Percentiles rank a stretch among this genome's conserved stretches.
These are phyloP conservation scores for Argopecten irradians DNA, from an alignment of 1,140 invertebrate species.

Conservation along the genomic window DNA sequence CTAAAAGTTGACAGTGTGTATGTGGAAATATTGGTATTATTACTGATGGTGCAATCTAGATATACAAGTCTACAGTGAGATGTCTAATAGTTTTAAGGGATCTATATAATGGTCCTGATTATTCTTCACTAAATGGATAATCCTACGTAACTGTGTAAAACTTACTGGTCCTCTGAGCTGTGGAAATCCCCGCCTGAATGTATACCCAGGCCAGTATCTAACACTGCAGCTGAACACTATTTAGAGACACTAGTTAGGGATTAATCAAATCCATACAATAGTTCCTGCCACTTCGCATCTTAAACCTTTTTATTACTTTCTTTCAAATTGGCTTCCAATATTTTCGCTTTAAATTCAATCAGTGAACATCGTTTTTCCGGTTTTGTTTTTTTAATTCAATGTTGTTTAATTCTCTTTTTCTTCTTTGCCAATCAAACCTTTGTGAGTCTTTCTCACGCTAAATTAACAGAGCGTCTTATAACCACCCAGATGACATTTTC, in stretches of 20 bases:
- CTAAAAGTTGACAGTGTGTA: too few species aligned
- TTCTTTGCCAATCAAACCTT: background rate
- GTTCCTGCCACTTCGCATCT: constrained; percentile 6
- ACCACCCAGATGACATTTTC: constrained; percentile 9
- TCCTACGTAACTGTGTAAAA: too few species aligned
- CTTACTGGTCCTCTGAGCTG: too few species aligned
- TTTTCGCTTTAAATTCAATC: constrained; percentile 19
- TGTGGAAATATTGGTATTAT: too few species aligned
- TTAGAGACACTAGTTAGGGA: background rate
- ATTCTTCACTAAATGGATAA: too few species aligned
- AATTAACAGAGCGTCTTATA: background rate
- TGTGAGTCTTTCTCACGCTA: constrained; percentile 20
- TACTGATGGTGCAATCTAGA: too few species aligned
- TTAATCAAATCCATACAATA: background rate
- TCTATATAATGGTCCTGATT: too few species aligned
- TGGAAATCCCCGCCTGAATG: too few species aligned
- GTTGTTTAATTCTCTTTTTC: background rate
- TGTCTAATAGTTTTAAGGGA: too few species aligned
- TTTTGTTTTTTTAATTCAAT: constrained; percentile 11
- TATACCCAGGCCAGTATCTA: too few species aligned
- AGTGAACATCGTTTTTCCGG: background rate
- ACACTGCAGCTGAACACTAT: background rate
- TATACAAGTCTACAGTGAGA: too few species aligned
- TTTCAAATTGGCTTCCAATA: constrained; percentile 12
- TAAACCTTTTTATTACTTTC: background rate